These are phyloP conservation scores for Laspeyria flexula DNA, from an alignment of 2,888 invertebrate genomes.

Conservation along the genomic window DNA sequence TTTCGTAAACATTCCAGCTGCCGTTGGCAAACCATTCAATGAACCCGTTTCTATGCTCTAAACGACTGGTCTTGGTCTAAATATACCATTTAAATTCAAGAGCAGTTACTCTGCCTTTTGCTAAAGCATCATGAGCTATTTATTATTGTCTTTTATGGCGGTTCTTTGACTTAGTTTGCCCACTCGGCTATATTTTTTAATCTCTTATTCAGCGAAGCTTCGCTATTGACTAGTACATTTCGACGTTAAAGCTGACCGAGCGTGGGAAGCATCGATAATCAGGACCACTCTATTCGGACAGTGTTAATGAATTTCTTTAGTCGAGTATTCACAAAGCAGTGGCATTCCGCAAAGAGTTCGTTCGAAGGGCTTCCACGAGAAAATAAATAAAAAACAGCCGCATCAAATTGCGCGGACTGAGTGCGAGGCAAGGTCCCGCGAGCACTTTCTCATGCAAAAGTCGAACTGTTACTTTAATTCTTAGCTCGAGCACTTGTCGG, in stretches of 20 bases:
- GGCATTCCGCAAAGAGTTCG: constrained; percentile 64
- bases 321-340: constrained; percentile 75
- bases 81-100: constrained; percentile 82
- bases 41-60: constrained; percentile 80
- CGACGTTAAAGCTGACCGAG: constrained; percentile 43
- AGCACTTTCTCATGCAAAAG: constrained; percentile 85
- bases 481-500: constrained; percentile 84
- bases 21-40: constrained; percentile 76
- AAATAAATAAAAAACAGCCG: constrained; percentile 72
- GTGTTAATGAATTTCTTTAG: constrained; percentile 77
- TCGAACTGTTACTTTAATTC: constrained; percentile 86
- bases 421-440: constrained; percentile 74
- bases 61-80: constrained; percentile 75
- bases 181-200: constrained; percentile 41
- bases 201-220: constrained; percentile 31
- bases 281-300: constrained; percentile 59
- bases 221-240: constrained; percentile 45
- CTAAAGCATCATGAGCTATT: constrained; percentile 70
- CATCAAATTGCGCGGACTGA: constrained; percentile 73
- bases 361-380: constrained; percentile 62
- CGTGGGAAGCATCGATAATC: constrained; percentile 58
- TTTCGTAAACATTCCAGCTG: constrained; percentile 73
- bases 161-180: constrained; percentile 63
- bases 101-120: constrained; percentile 69
- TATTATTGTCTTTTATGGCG: constrained; percentile 67